Conservation (phyloP, 2,113 vertebrate species). For the Rousettus leschenaultii region DNA sequence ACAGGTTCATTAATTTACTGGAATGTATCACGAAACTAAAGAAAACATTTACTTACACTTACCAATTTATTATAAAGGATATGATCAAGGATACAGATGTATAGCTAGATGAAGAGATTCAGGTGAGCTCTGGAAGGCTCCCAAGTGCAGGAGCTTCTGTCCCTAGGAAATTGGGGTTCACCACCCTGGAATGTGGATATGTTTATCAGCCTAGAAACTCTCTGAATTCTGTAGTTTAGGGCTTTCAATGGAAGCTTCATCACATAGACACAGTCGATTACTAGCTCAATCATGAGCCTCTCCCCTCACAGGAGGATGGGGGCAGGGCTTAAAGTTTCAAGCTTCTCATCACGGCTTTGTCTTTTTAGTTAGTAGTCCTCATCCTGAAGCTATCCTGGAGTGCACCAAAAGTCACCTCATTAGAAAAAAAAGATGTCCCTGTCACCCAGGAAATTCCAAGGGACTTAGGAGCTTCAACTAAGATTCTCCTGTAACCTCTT, state of each 20-base stretch:
- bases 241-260: neutral
- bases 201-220: neutral
- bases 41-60: neutral
- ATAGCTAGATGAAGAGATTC: neutral
- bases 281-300: neutral
- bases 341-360: neutral
- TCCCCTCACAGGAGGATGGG: neutral
- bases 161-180: neutral
- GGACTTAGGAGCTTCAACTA: neutral
- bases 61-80: neutral
- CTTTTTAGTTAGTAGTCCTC: neutral
- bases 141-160: neutral
- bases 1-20: neutral
- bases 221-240: neutral
- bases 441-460: neutral
- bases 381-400: neutral
- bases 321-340: neutral
- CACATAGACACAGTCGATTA: neutral
- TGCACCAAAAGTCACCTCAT: neutral
- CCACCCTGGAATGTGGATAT: neutral
- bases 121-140: neutral
- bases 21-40: neutral
- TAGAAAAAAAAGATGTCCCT: neutral
- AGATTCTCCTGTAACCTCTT: neutral
- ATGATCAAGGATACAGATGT: neutral